These are phyloP conservation scores for Scaeva pyrastri DNA, from an alignment of 2,888 invertebrate species.

Conservation along the genomic window DNA sequence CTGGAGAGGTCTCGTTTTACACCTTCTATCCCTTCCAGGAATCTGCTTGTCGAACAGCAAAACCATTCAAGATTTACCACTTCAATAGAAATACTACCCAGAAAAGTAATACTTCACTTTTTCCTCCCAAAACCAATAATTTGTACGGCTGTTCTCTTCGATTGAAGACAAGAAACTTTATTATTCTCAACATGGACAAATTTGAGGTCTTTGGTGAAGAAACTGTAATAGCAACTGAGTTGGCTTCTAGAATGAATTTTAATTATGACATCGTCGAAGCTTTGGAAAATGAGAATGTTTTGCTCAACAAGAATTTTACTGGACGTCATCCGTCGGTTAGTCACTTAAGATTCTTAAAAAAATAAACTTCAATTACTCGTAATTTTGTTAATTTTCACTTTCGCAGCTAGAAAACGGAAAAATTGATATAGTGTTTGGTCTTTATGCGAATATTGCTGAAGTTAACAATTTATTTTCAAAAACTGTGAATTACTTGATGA, in stretches of 20 bases:
- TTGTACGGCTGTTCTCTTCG: neutral
- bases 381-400: neutral
- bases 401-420: neutral
- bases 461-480: neutral
- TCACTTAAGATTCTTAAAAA: neutral
- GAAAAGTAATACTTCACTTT: neutral
- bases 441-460: neutral
- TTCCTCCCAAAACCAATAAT: neutral
- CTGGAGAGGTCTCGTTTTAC: neutral
- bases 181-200: neutral
- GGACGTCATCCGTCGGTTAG: neutral
- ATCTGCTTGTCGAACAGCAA: neutral
- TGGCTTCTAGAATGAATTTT: slow-evolving; percentile 1
- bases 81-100: neutral
- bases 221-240: neutral
- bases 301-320: neutral
- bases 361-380: neutral
- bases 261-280: neutral
- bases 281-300: neutral
- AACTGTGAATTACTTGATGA: neutral
- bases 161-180: neutral
- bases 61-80: neutral
- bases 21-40: neutral
- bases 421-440: neutral
- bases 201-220: neutral